A percentile compares a stretch with the other conserved stretches of the same genome.
phyloP scores from a whole-genome alignment of 2,113 vertebrate species.

The Lathamus discolor region DNA sequence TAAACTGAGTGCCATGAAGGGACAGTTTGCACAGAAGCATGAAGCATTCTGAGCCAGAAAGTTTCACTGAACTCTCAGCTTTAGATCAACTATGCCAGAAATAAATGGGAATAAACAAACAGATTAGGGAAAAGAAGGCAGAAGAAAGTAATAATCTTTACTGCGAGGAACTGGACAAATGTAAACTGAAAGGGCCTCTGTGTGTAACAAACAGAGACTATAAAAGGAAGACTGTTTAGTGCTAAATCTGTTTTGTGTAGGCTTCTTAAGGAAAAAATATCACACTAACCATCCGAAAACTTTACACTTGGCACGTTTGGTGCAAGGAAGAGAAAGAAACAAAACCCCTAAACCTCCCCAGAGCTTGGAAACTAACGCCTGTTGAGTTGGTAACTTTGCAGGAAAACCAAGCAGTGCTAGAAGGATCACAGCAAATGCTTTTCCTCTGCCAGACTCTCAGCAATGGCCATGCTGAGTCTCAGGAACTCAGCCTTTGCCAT shows the following conservation, averaged over 20 bases:
- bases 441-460: not conserved
- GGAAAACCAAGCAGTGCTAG: not conserved
- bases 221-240: constrained; percentile 47
- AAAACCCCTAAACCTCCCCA: not conserved
- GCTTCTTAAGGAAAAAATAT: not conserved
- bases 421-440: not conserved
- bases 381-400: not conserved
- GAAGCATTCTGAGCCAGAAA: not conserved
- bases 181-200: constrained; percentile 44
- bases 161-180: constrained; percentile 26
- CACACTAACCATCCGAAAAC: not conserved
- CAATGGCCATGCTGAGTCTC: not conserved
- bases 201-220: not conserved
- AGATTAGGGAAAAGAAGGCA: constrained; percentile 44
- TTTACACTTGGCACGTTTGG: not conserved
- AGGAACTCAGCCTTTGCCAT: not conserved
- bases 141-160: constrained; percentile 54
- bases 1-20: not conserved
- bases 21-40: not conserved
- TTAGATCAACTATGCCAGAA: constrained; percentile 42
- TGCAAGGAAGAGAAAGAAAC: not conserved
- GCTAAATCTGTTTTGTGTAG: constrained; percentile 6
- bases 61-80: constrained; percentile 39
- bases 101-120: constrained; percentile 62
- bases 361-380: not conserved